A percentile compares a stretch with the other conserved stretches of the same genome.
These are phyloP conservation scores for Epinotia nisella DNA, from an alignment of 2,888 invertebrate species.

Conservation along the genomic window DNA sequence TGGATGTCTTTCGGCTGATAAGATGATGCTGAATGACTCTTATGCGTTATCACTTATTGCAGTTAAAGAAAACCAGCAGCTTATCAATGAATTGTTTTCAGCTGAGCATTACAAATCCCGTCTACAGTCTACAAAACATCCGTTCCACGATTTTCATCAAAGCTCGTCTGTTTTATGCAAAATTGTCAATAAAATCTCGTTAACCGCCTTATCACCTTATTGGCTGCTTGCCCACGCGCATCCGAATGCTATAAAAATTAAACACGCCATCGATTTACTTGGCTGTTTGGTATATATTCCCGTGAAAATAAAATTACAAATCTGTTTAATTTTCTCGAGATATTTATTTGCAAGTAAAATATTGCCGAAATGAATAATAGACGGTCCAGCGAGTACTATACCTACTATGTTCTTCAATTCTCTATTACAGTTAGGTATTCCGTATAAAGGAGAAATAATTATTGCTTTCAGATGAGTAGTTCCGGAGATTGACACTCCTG, in stretches of 20 bases:
- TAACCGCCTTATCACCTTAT: constrained; percentile 37
- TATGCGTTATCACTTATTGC: too few species aligned
- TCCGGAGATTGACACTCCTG: too few species aligned
- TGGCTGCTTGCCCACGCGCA: constrained; percentile 40
- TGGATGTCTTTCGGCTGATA: too few species aligned
- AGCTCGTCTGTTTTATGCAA: constrained; percentile 38
- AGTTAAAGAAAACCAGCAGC: not conserved
- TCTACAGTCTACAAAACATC: constrained; percentile 16
- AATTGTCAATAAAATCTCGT: constrained; percentile 35
- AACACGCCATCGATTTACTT: constrained; percentile 25
- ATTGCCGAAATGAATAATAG: not conserved
- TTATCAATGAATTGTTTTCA: constrained; percentile 1
- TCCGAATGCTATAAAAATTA: constrained; percentile 32
- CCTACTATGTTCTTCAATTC: not conserved
- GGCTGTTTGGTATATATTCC: not conserved
- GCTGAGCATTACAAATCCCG: not conserved
- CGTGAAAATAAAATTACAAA: not conserved
- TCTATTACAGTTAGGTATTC: too few species aligned
- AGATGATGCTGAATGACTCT: too few species aligned
- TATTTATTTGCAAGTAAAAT: too few species aligned
- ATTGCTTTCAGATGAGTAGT: too few species aligned
- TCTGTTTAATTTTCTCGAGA: not conserved
- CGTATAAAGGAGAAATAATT: too few species aligned
- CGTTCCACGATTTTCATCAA: constrained; percentile 13
- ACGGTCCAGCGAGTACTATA: not conserved